Evolutionary conservation across 2,113 vertebrate genomes (phyloP).

Genomic region (Mesocricetus auratus): DNA sequence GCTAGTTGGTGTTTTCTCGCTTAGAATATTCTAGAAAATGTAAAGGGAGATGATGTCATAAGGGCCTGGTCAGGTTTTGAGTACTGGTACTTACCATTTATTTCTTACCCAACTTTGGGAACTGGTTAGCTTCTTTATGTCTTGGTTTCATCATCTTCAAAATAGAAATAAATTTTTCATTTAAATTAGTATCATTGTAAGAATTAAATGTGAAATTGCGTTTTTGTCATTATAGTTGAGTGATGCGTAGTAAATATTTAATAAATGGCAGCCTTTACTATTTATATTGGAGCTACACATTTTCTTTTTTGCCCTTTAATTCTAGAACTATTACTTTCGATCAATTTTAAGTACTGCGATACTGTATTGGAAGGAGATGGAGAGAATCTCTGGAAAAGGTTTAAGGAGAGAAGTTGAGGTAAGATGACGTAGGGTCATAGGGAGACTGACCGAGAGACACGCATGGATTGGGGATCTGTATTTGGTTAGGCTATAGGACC

Average conservation of each 20-base stretch:
- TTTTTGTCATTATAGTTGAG: background rate
- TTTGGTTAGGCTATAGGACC: background rate
- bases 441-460: background rate
- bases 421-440: background rate
- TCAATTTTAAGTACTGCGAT: conserved; percentile 34
- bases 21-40: conserved; percentile 47
- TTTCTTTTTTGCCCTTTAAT: background rate
- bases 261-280: background rate
- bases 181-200: conserved; percentile 11
- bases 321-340: conserved; percentile 10
- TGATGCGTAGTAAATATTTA: background rate
- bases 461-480: background rate
- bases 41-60: background rate
- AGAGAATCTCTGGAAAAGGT: background rate
- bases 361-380: background rate
- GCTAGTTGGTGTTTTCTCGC: conserved; percentile 45
- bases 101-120: background rate
- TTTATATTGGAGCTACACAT: background rate
- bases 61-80: conserved; percentile 4
- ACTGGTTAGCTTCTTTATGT: conserved; percentile 9
- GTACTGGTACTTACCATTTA: background rate
- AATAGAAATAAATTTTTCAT: background rate
- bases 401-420: background rate
- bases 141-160: conserved; percentile 28
- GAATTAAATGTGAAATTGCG: background rate